These are phyloP conservation scores for Naso thynnoides DNA, from an alignment of 2,797 vertebrate species.

Conservation along the genomic window DNA sequence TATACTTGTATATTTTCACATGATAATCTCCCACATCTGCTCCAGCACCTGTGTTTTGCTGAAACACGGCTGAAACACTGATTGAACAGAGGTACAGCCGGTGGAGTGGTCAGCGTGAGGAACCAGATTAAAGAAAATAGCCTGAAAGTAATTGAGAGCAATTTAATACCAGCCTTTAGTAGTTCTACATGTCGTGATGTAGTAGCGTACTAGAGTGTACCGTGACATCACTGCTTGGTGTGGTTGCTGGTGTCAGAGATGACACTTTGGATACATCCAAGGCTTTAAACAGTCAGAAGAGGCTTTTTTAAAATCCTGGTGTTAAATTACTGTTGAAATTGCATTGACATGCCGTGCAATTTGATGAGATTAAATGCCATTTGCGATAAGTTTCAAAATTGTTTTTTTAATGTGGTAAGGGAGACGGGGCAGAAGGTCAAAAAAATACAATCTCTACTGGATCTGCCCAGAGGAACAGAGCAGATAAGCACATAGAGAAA, in stretches of 20 bases:
- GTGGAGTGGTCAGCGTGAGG: background rate
- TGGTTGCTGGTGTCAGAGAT: background rate
- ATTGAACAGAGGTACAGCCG: slow-evolving; percentile 2
- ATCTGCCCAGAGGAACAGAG: background rate
- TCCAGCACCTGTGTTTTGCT: slow-evolving; percentile 37
- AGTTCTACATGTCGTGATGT: background rate
- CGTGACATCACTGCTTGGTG: background rate
- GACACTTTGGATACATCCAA: background rate
- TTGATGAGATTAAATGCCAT: background rate
- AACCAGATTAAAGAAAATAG: background rate
- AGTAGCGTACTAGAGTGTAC: background rate
- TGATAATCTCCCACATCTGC: slow-evolving; percentile 45
- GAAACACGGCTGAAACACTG: slow-evolving; percentile 13
- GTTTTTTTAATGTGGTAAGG: background rate
- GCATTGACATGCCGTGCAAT: background rate
- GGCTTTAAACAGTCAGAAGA: background rate
- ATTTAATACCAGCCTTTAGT: background rate
- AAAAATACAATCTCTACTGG: background rate
- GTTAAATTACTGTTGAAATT: background rate
- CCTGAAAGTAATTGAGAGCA: background rate
- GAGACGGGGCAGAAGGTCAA: background rate
- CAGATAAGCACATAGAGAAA: background rate
- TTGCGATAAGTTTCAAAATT: background rate
- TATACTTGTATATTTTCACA: slow-evolving; percentile 11
- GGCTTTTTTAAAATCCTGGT: background rate